Base-by-base conservation (phyloP, 1,140 invertebrate species). In the Drosophila subpulchrella region DNA sequence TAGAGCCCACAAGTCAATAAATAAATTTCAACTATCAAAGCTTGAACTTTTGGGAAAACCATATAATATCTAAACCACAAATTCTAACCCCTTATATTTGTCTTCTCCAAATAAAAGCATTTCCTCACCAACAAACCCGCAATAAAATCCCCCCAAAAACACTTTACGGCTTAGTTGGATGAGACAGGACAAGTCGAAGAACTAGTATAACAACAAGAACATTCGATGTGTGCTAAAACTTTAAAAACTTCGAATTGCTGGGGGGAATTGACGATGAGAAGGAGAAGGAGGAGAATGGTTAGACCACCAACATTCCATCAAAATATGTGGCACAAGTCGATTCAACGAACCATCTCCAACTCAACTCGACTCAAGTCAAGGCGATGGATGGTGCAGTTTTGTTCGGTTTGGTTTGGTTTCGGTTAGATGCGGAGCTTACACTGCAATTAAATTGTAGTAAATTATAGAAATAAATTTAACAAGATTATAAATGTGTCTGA, bases 291-390 rank as follows among this genome's bases (percentile, higher is more conserved):
- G 5, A 3, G 34, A 47, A 6, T 27, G 38, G 11, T 51, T 36
- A 47, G 57, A 46, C 65, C 66, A 68, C 74, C 74, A 78, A 62
- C 65, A 78, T 78, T 78, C 75, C 74, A 77, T 78, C 75, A 78
- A 78, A 78, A 78, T 78, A 78, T 78, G 65, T 78, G 75, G 74
- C 75, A 77, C 75, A 78, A 78, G 54, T 34, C 42, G 66, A 77
- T 57, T 53, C 74, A 78, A 70, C 74, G 58, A 77, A 77, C 51
- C 74, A 77, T 77, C 74, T 46, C 20, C 63, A 36, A 20, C 32
- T 17, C 50, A 48, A 77, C 57, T 17, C 50, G 44, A 77, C 57
- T 75, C 24, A 24, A 57, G 39, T 32, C 34, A 68, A 68, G 51
- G 34, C 47, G 48, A 61, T 72, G 48, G 71, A 54, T 53, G 67